Base-by-base conservation (phyloP, 2,888 invertebrate genomes). In the Machimus atricapillus region DNA sequence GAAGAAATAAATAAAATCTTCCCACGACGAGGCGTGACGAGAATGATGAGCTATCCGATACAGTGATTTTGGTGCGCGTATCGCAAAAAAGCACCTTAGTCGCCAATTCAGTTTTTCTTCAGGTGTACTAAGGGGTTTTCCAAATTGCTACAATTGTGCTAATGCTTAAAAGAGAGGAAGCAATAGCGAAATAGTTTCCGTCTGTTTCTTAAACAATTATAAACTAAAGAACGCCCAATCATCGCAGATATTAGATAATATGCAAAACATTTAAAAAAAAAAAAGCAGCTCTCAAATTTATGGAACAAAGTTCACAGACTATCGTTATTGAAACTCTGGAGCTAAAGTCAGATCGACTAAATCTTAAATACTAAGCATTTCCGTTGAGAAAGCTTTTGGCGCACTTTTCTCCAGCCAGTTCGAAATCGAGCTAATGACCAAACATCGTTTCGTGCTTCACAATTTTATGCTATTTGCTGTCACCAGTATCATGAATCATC, bases 321-420 rank as follows among this genome's bases (percentile, higher is more conserved):
- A n/a, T 37, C 76, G 2, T 7, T 34, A 7, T 34, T 6, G 34
- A 27, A 2, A n/a, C n/a, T n/a, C 8, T 7, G 5, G 58, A 9
- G 23, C 23, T 23, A 8, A 37, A 8, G 14, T n/a, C n/a, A n/a
- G 34, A 76, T 31, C 37, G 56, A 56, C 56, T 82, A 82, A 58
- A 82, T 58, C 4, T n/a, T 37, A 82, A 58, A 82, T 58, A 14
- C 9, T 37, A 82, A 82, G 82, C 82, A 82, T 82, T 82, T 82
- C 82, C 82, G 82, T 19, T 66, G 66, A 1, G 37, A 58, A 34
- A 82, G 66, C 82, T 82, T 82, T 16, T 34, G 19, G 40, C 37
- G 78, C 43, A 78, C 43, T 78, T 78, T 43, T 43, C 43, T 78
- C 78, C 23, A 78, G 43, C 46, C n/a, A 12, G 23, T 27, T 66